Evolutionary conservation across 2,888 invertebrate genomes (phyloP).

Genomic region (Cheilosia vernalis): DNA sequence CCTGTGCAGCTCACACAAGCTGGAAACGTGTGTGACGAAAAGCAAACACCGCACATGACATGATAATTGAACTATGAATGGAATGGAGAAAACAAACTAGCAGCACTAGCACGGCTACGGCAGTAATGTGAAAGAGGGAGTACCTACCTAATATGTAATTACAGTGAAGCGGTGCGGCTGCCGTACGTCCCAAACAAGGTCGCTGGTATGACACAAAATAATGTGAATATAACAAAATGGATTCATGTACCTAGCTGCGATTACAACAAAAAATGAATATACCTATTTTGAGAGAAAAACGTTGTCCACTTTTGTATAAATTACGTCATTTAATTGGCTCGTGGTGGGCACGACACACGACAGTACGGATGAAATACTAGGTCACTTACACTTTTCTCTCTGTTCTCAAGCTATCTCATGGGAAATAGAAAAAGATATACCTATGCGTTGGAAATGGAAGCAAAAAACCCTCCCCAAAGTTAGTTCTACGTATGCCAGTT

Average conservation of each 20-base stretch:
- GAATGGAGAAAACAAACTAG: slow-evolving; percentile 14
- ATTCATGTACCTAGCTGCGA: slow-evolving; percentile 1
- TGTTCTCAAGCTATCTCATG: neutral
- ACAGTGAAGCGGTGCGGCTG: slow-evolving; percentile 17
- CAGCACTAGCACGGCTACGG: slow-evolving; percentile 13
- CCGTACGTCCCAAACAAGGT: slow-evolving; percentile 55
- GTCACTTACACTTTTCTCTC: neutral
- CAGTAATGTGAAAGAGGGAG: neutral
- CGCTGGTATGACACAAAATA: slow-evolving; percentile 51
- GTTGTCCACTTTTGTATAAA: neutral
- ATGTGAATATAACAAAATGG: slow-evolving; percentile 24
- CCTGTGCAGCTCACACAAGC: slow-evolving; percentile 38
- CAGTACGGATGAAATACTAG: neutral
- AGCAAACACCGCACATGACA: slow-evolving; percentile 22
- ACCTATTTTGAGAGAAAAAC: neutral
- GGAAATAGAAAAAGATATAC: no score
- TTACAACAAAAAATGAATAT: slow-evolving; percentile 3
- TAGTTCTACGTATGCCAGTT: neutral
- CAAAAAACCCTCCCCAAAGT: no score
- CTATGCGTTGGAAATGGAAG: no score
- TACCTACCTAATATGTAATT: slow-evolving; percentile 57
- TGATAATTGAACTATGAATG: slow-evolving; percentile 56
- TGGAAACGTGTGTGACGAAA: slow-evolving; percentile 12
- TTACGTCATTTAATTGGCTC: slow-evolving; percentile 48
- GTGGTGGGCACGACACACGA: neutral